phyloP scores from a whole-genome alignment of 2,888 invertebrate genomes.

The Hirtodrosophila cameraria region DNA sequence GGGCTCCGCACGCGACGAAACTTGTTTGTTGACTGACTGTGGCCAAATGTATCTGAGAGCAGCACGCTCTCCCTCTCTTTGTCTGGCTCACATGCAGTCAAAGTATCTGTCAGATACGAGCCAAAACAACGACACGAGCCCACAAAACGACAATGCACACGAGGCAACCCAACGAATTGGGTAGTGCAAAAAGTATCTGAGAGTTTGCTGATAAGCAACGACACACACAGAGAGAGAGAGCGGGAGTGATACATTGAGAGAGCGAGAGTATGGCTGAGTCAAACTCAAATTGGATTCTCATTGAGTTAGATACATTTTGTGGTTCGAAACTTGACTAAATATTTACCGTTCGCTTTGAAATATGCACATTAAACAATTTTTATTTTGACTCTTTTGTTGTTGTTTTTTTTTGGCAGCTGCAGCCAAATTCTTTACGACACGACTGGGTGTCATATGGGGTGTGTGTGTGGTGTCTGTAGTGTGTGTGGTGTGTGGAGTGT shows the following conservation, averaged over 20 bases:
- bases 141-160: slow-evolving; percentile 16
- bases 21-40: slow-evolving; percentile 52
- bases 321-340: slow-evolving; percentile 57
- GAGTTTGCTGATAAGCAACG: slow-evolving; percentile 37
- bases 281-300: slow-evolving; percentile 62
- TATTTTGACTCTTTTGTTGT: neutral
- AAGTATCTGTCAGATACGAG: slow-evolving; percentile 10
- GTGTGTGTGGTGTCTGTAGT: slow-evolving; percentile 5
- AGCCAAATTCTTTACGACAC: slow-evolving; percentile 15
- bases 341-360: neutral
- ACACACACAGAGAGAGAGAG: neutral
- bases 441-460: slow-evolving; percentile 17
- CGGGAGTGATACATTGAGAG: slow-evolving; percentile 9
- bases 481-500: slow-evolving; percentile 1
- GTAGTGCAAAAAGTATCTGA: slow-evolving; percentile 39
- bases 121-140: slow-evolving; percentile 13
- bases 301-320: slow-evolving; percentile 60
- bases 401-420: slow-evolving; percentile 20
- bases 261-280: too few species aligned
- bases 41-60: slow-evolving; percentile 23
- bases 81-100: neutral
- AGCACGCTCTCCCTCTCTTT: slow-evolving; percentile 11
- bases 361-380: slow-evolving; percentile 4
- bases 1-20: slow-evolving; percentile 51
- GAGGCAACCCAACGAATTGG: slow-evolving; percentile 37